Evolutionary conservation across 2,797 vertebrate genomes (phyloP).

Genomic region (Falco concolor): DNA sequence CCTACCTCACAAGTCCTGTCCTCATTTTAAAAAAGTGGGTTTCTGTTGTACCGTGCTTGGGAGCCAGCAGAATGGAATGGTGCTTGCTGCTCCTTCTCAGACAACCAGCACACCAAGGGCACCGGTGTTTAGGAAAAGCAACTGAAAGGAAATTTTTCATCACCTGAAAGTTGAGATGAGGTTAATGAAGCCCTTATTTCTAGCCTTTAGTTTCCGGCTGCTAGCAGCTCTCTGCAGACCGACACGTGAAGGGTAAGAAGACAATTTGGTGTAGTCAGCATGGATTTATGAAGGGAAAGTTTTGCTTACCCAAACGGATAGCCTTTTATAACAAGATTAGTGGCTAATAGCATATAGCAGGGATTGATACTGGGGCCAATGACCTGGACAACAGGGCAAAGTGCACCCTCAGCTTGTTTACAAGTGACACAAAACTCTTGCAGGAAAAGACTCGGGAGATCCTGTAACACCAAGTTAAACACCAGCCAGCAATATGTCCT

Average conservation of each 20-base stretch:
- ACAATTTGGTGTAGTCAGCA: background rate
- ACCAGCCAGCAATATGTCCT: background rate
- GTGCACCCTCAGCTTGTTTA: background rate
- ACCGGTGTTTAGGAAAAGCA: background rate
- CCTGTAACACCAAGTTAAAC: background rate
- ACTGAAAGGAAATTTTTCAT: background rate
- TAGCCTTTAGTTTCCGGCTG: background rate
- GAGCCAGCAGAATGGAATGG: background rate
- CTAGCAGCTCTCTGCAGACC: background rate
- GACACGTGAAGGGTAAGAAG: background rate
- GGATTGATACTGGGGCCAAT: no score
- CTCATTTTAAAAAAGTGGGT: background rate
- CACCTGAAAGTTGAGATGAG: background rate
- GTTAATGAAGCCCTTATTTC: background rate
- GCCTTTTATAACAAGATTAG: background rate
- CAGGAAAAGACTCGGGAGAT: background rate
- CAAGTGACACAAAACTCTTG: background rate
- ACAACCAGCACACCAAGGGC: background rate
- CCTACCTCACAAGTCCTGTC: background rate
- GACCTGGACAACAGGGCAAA: background rate
- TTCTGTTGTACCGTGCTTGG: background rate
- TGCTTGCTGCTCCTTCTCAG: background rate
- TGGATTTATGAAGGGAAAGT: background rate
- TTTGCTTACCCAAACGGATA: background rate
- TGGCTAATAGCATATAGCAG: background rate